Conservation (phyloP, 2,797 vertebrate species). For the Merluccius polli region DNA sequence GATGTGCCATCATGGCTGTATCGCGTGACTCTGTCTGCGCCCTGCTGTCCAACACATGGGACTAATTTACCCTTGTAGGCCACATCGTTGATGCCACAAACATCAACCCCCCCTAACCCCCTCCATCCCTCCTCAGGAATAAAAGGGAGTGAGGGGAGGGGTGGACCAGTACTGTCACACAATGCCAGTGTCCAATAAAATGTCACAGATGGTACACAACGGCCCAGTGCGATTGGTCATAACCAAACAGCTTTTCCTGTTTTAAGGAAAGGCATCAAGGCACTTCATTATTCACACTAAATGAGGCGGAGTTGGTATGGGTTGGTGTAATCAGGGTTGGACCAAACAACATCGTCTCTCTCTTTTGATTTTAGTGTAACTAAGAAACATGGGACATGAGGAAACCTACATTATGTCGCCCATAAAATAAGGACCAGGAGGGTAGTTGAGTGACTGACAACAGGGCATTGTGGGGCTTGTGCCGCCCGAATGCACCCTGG, state of each 20-base stretch:
- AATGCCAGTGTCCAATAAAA: conserved; percentile 50
- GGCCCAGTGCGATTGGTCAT: conserved; percentile 40
- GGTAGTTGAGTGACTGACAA: conserved; percentile 17
- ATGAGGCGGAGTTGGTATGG: conserved; percentile 13
- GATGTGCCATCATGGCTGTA: conserved; percentile 67
- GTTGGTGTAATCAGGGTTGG: conserved; percentile 29
- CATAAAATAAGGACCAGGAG: neutral
- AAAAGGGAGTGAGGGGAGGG: conserved; percentile 40
- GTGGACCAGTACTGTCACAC: conserved; percentile 32
- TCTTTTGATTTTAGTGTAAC: neutral
- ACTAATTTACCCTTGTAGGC: conserved; percentile 72
- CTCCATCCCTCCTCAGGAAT: conserved; percentile 40
- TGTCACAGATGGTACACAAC: conserved; percentile 35
- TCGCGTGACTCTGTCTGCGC: conserved; percentile 71
- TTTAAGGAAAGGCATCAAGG: conserved; percentile 38
- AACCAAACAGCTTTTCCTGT: conserved; percentile 49
- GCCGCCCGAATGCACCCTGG: conserved; percentile 45
- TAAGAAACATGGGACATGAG: neutral
- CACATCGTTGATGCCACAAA: conserved; percentile 73
- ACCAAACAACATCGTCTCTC: neutral
- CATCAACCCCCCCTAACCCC: conserved; percentile 53
- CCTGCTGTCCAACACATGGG: conserved; percentile 73
- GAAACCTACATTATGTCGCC: neutral
- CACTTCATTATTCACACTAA: conserved; percentile 45
- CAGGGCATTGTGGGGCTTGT: conserved; percentile 47